These are phyloP conservation scores for Sialis lutaria DNA, from an alignment of 2,888 invertebrate genomes.

Conservation along the genomic window DNA sequence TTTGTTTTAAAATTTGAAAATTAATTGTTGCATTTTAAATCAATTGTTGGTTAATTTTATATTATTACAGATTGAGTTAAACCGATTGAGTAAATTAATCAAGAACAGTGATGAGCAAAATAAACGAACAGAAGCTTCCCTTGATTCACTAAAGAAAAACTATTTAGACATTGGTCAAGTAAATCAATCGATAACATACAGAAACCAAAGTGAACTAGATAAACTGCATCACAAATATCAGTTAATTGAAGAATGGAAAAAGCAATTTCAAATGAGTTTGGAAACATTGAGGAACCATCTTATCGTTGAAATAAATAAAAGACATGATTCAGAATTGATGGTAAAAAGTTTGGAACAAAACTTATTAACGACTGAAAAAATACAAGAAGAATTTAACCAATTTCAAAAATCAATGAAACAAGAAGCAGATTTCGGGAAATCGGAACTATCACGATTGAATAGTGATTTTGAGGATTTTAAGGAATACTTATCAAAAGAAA, in stretches of 20 bases:
- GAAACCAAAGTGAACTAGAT: constrained; percentile 4
- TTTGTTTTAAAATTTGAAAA: neutral
- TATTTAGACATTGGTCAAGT: neutral
- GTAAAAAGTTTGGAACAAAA: constrained; percentile 1
- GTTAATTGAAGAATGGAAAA: constrained; percentile 6
- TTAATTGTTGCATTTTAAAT: neutral
- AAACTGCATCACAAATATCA: constrained; percentile 6
- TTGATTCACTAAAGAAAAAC: neutral
- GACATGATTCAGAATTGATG: neutral
- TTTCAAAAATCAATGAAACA: constrained; percentile 7
- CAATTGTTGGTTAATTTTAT: neutral
- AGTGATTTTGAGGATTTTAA: constrained; percentile 20
- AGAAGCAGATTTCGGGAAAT: constrained; percentile 10
- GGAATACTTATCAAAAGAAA: constrained; percentile 22
- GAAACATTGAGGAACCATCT: constrained; percentile 6
- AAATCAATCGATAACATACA: neutral
- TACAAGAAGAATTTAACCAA: constrained; percentile 10
- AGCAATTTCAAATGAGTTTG: constrained; percentile 7
- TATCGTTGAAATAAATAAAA: neutral
- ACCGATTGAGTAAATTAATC: neutral
- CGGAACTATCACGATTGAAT: constrained; percentile 12
- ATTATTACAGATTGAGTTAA: neutral
- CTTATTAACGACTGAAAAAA: constrained; percentile 1
- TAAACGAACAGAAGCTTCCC: neutral
- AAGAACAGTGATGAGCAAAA: neutral